Percentiles rank a stretch among this genome's conserved stretches.
phyloP scores from a whole-genome alignment of 1,140 invertebrate genomes.

The Eueides isabella region DNA sequence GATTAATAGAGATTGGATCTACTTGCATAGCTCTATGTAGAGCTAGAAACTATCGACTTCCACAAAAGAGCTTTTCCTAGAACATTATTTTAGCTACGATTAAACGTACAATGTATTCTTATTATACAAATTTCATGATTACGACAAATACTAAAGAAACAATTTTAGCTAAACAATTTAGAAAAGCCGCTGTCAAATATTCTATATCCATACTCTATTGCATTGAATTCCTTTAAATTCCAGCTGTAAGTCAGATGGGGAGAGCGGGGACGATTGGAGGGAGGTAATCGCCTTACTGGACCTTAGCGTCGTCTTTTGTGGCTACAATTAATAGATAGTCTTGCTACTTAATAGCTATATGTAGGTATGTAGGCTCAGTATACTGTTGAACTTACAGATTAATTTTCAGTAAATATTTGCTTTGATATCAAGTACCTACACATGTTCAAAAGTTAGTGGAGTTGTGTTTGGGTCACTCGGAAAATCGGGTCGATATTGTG shows the following conservation, averaged over 20 bases:
- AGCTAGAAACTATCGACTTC: not conserved
- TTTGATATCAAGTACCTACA: no score
- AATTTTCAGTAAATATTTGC: not conserved
- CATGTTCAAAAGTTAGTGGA: no score
- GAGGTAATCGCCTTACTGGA: slow-evolving; percentile 44
- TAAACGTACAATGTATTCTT: no score
- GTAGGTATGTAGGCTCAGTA: not conserved
- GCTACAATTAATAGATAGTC: slow-evolving; percentile 7
- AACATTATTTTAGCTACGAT: not conserved
- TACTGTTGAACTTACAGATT: not conserved
- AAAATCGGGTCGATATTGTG: no score
- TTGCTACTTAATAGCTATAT: not conserved
- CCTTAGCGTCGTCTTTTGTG: slow-evolving; percentile 16
- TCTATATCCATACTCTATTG: not conserved
- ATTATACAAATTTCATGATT: no score
- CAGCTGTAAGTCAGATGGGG: slow-evolving; percentile 34
- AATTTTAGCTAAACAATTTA: not conserved
- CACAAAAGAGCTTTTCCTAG: not conserved
- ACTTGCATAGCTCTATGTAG: not conserved
- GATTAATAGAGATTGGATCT: slow-evolving; percentile 51
- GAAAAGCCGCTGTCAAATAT: not conserved
- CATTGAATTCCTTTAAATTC: slow-evolving; percentile 35
- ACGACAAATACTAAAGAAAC: no score
- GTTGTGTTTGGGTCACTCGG: no score
- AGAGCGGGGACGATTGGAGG: slow-evolving; percentile 28